Evolutionary conservation across 2,113 vertebrate genomes (phyloP).

Genomic region (Piaya cayana): DNA sequence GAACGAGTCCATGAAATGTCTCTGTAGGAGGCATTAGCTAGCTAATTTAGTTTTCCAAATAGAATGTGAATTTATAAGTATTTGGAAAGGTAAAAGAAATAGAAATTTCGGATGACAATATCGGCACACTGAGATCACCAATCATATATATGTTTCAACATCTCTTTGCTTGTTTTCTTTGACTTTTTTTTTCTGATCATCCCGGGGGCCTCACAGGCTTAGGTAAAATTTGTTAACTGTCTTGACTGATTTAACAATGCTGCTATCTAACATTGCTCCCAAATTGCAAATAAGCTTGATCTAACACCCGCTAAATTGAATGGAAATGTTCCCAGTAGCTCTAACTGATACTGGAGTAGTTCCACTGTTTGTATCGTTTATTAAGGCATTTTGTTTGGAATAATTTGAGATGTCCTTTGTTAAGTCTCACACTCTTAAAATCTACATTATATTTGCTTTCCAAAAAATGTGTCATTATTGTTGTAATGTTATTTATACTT

Average conservation of each 20-base stretch:
- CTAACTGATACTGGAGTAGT: neutral
- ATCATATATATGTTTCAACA: neutral
- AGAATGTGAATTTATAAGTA: neutral
- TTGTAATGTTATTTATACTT: too few species aligned
- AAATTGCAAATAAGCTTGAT: neutral
- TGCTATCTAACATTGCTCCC: neutral
- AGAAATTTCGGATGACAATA: neutral
- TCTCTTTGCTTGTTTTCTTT: neutral
- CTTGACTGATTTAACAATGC: conserved; percentile 5
- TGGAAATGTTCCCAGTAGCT: neutral
- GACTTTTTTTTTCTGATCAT: neutral
- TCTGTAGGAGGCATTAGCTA: neutral
- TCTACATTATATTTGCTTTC: neutral
- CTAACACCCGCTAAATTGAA: neutral
- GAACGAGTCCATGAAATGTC: neutral
- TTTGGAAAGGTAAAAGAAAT: neutral
- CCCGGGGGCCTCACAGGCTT: neutral
- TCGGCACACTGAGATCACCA: neutral
- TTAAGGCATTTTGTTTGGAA: neutral
- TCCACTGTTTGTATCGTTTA: neutral
- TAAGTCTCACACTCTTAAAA: neutral
- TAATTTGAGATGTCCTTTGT: neutral
- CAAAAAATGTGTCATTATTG: neutral
- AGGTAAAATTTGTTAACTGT: neutral
- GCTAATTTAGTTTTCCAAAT: neutral